Conservation (phyloP, 1,140 invertebrate species). For the Hirudo medicinalis region DNA sequence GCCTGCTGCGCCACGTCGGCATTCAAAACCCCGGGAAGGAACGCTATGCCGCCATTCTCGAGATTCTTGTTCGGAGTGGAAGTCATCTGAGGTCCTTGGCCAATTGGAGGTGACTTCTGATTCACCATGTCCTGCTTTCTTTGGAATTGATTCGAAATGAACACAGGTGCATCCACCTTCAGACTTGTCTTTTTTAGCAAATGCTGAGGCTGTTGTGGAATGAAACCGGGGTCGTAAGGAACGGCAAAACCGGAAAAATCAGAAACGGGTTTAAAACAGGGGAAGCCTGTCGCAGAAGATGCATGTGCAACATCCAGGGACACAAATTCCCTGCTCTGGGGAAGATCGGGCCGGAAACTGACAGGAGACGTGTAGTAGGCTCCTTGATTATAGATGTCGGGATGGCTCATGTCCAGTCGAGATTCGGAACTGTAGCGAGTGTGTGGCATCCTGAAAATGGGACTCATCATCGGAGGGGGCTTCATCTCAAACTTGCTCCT, state of each 20-base stretch:
- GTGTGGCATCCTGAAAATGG: slow-evolving; percentile 1
- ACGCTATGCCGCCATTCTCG: not conserved
- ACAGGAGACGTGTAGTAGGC: not conserved
- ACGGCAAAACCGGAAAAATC: too few relatives aligned
- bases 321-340: not conserved
- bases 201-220: not conserved
- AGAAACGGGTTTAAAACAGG: too few relatives aligned
- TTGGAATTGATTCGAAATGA: slow-evolving; percentile 12
- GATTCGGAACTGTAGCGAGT: slow-evolving; percentile 1
- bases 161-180: not conserved
- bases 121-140: not conserved
- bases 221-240: too few relatives aligned
- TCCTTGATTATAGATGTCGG: not conserved
- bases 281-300: not conserved
- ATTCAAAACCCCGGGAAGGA: slow-evolving; percentile 3
- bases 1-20: not conserved
- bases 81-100: not conserved
- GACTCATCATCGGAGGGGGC: not conserved
- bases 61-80: not conserved
- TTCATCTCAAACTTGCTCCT: slow-evolving; percentile 1
- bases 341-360: not conserved
- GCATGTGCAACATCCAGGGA: slow-evolving; percentile 3
- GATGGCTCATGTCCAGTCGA: not conserved
- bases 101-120: not conserved
- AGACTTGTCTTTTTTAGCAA: not conserved